These are phyloP conservation scores for Harpagoxenus sublaevis DNA, from an alignment of 2,888 invertebrate species.

Conservation along the genomic window DNA sequence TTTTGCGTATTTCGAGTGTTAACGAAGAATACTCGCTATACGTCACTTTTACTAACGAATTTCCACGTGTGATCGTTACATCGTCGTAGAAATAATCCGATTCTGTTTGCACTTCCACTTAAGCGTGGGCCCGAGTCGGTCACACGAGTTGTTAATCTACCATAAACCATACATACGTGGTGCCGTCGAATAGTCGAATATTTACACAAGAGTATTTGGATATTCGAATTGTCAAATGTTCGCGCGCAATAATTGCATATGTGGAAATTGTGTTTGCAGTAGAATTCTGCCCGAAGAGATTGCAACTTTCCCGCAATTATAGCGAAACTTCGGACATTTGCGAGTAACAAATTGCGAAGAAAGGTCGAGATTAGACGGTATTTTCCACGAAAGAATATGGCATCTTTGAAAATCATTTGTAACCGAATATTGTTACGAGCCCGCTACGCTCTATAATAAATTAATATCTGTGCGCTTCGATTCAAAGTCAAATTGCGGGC, in stretches of 20 bases:
- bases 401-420: neutral
- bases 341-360: neutral
- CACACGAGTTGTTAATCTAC: constrained; percentile 22
- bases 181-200: constrained; percentile 8
- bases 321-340: neutral
- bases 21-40: neutral
- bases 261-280: constrained; percentile 18
- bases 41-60: neutral
- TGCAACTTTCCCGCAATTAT: neutral
- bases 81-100: constrained; percentile 11
- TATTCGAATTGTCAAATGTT: constrained; percentile 29
- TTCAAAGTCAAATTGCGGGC: neutral
- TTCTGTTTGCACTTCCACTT: constrained; percentile 7
- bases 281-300: neutral
- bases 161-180: constrained; percentile 24
- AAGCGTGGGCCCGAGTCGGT: neutral
- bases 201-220: constrained; percentile 10
- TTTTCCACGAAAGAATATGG: neutral
- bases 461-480: neutral
- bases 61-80: neutral
- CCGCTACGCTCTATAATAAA: neutral
- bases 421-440: neutral
- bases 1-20: neutral
- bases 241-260: constrained; percentile 20
- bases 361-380: neutral